Base-by-base conservation (phyloP, 2,113 vertebrate genomes). In the Agelaius phoeniceus region DNA sequence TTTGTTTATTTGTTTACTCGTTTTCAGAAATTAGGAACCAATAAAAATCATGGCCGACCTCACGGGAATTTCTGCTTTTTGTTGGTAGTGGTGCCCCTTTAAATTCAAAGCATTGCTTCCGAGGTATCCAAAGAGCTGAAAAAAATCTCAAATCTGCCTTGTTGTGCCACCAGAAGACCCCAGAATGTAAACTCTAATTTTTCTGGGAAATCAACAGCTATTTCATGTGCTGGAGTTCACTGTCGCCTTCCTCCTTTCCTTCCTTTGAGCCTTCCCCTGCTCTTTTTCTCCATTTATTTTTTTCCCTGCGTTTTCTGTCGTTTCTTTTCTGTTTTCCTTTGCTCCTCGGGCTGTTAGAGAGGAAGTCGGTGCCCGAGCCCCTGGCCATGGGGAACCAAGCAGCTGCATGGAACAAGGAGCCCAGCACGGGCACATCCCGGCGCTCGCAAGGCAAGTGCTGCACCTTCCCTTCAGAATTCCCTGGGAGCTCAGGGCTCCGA, bases 391-490 rank as follows among this genome's bases (percentile, higher is more conserved):
- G 83, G 48, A 94, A 74, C 80, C 79, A 22, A 86, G 73, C 39
- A 13, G 37, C 75, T 37, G 35, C 63, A 10, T 37, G 88, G 90
- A 88, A 6, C 46, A 80, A 92, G 46, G 79, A 95, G 24, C n/a
- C 89, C 31, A 6, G 59, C 33, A 3, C 4, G 16, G 68, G 55
- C 55, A 51, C 51, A 33, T 44, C 88, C 51, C 79, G 63, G 65
- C 88, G 6, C 79, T 62, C 48, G 6, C 89, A 71, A 94, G 95
- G 91, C 92, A 96, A 94, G 89, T 84, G 59, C 72, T 73, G 27
- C 26, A 2, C 17, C 71, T 48, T 51, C 37, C 52, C 54, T 18
- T 61, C 2, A 17, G 46, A 24, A 65, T 35, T 48, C 66, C 5
- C 52, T 3, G 66, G 65, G 30, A 30, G 65, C 73, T 54, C 46